Evolutionary conservation across 37 sponge, comb jelly and placozoan genomes (phyloP), one percentile per base, ranked within the genome.

Genomic region (Geodia barretti): DNA sequence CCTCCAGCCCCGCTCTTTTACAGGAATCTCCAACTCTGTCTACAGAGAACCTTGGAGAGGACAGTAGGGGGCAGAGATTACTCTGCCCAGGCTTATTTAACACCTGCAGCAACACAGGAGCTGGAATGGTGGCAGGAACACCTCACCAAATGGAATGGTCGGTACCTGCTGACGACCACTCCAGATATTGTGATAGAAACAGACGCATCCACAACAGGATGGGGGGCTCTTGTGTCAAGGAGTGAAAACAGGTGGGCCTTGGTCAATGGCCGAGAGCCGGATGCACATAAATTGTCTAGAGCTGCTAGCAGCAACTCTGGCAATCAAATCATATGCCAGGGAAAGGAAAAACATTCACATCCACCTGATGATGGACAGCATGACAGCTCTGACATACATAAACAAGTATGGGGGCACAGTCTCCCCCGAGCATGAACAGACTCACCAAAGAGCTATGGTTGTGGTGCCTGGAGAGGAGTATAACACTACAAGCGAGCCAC

Each of bases 251-350:
- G 81, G 80, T 23, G 90, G 90, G 2, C 85, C 73, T 3, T 89
- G 90, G 90, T 68, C 90, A 11, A 39, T 47, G 39, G 35, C 26
- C 32, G 82, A 90, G 40, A 19, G 32, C 8, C 4, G 31, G 39
- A 24, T 69, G 37, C 91, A 90, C 78, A 90, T 90, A 63, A 90
- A 90, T 72, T 69, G 73, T 58, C 82, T 86, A 34, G 86, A 90
- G 77, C 64, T 81, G 61, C 73, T 80, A 24, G 90, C 82, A 63
- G 82, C 68, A 2, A 28, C 34, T 28, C 38, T 90, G 20, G 91
- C 86, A 63, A 66, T 90, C 11, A 7, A 77, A 20, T 34, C 79
- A 19, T 85, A 71, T 40, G 62, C 62, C 2, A 81, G 69, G 74
- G 33, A 58, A 31, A 35, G 28, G 39, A 58, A 32, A 25, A 3